These are phyloP conservation scores for Achroia grisella DNA, from an alignment of 1,140 invertebrate species.

Conservation along the genomic window DNA sequence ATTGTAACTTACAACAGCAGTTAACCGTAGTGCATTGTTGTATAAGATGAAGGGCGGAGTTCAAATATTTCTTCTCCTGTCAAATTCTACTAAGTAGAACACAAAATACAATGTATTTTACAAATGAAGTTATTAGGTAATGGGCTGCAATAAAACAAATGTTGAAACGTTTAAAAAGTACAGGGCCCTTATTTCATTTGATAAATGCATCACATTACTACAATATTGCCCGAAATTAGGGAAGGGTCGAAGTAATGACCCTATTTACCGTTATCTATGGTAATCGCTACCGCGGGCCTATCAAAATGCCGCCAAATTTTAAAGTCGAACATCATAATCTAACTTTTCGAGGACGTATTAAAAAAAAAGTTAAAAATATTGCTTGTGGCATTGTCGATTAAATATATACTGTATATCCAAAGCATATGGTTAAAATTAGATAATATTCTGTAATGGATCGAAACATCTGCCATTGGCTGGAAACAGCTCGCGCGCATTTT, in stretches of 20 bases:
- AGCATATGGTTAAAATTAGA: background rate
- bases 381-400: background rate
- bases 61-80: conserved; percentile 17
- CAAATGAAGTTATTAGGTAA: conserved; percentile 42
- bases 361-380: conserved; percentile 12
- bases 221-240: conserved; percentile 47
- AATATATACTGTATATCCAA: background rate
- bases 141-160: conserved; percentile 45
- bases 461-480: conserved; percentile 58
- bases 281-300: conserved; percentile 44
- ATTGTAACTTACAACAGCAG: background rate
- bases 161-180: conserved; percentile 31
- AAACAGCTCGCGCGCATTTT: conserved; percentile 56
- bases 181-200: conserved; percentile 35
- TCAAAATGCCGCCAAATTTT: conserved; percentile 50
- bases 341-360: conserved; percentile 27
- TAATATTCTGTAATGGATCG: conserved; percentile 11
- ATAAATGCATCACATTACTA: conserved; percentile 50
- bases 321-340: conserved; percentile 64
- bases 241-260: conserved; percentile 56
- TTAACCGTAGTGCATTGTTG: conserved; percentile 1
- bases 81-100: conserved; percentile 21
- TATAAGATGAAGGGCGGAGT: conserved; percentile 17
- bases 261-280: conserved; percentile 61
- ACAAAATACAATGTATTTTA: conserved; percentile 7